These are phyloP conservation scores for Oligia fasciuncula DNA, from an alignment of 2,888 invertebrate genomes.

Conservation along the genomic window DNA sequence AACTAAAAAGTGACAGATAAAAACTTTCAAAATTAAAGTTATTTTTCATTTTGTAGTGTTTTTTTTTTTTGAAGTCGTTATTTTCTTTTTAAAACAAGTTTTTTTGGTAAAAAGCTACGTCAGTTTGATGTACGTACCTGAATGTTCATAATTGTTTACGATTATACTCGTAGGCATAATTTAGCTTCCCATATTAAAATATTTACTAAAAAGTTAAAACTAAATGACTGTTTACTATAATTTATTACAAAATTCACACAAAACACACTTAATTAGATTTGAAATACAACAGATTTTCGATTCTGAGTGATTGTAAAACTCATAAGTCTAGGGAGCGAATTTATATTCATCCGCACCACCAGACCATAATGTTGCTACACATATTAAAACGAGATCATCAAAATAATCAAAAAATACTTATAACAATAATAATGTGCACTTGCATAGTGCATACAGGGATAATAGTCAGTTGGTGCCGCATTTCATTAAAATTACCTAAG, in stretches of 20 bases:
- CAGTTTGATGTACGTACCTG: neutral
- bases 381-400: neutral
- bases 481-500: too few species aligned
- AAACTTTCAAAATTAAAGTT: too few species aligned
- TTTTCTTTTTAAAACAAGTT: too few species aligned
- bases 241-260: constrained; percentile 18
- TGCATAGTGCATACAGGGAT: too few species aligned
- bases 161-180: neutral
- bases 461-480: too few species aligned
- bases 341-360: neutral
- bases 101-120: neutral
- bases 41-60: too few species aligned
- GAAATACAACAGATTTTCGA: constrained; percentile 6
- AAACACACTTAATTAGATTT: neutral
- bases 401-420: too few species aligned
- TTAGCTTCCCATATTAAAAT: neutral
- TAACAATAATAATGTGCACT: too few species aligned
- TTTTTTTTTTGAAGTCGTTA: too few species aligned
- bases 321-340: neutral
- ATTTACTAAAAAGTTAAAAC: neutral
- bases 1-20: too few species aligned
- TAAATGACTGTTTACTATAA: neutral
- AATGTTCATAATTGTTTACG: neutral
- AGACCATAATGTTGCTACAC: neutral
- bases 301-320: neutral